Conservation (phyloP, 2,113 vertebrate species). For the Myanophis thanlyinensis region DNA sequence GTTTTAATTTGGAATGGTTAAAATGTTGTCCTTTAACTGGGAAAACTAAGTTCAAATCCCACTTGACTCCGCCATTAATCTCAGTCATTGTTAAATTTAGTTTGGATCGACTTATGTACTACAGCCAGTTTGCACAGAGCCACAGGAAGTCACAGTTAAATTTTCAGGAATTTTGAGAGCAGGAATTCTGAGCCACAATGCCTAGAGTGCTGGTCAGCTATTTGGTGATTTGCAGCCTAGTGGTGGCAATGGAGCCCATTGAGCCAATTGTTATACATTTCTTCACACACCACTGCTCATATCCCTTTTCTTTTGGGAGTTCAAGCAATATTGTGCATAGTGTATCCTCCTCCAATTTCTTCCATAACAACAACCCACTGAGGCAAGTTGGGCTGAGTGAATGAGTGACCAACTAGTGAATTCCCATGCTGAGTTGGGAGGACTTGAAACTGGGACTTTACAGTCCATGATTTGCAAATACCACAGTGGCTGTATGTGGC, state of each 20-base stretch:
- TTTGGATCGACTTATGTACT: neutral
- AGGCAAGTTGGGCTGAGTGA: neutral
- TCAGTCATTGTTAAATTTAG: neutral
- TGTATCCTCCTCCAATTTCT: neutral
- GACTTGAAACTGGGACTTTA: neutral
- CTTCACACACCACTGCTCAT: neutral
- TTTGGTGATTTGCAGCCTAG: neutral
- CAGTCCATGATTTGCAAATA: neutral
- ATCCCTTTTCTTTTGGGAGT: neutral
- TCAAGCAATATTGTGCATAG: neutral
- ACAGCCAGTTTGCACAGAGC: neutral
- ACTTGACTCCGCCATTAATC: neutral
- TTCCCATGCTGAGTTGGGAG: neutral
- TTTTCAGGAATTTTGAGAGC: neutral
- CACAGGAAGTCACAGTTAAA: neutral
- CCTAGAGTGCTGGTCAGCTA: neutral
- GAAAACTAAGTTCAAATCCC: neutral
- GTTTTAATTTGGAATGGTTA: neutral
- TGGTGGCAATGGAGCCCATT: neutral
- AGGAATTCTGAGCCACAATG: neutral
- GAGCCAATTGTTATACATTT: neutral
- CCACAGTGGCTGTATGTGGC: neutral
- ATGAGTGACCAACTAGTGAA: neutral
- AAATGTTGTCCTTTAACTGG: neutral
- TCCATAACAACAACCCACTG: neutral